Base-by-base conservation (phyloP, 1,140 invertebrate species). In the Drosophila nebulosa region DNA sequence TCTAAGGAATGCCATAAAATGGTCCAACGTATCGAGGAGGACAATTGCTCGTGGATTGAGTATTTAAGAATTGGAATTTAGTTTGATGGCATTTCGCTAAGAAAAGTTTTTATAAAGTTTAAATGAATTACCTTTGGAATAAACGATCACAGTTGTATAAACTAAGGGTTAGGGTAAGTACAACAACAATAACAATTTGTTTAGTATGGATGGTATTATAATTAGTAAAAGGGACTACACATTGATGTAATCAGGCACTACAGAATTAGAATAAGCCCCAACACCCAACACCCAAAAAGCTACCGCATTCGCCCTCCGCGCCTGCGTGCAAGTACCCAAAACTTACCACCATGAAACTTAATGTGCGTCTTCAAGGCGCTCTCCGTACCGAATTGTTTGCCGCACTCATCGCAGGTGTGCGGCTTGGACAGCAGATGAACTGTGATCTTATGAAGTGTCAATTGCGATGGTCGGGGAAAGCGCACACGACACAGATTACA, bases 291-390 rank as follows among this genome's bases (percentile, higher is more conserved):
- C 52, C 51, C 30, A 32, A 32, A 55, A 21, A 16, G 53, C 64
- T 53, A 72, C 78, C 76, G 67, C 78, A 76, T 72, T 58, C 78
- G 3, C 7, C 16, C 16, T 16, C 6, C 16, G 16, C 39, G 22
- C 70, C 69, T 78, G 78, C 74, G 78, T 71, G 64, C 70, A 62
- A 56, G 50, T 61, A 64, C 66, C 66, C 69, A 61, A 66, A 78
- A 84, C 89, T 79, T 86, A 90, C 92, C 92, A 67, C 90, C 91
- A 64, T 92, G 92, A 67, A 91, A 91, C 68, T 91, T 90, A 56
- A 85, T 79, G 73, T 92, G 92, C 52, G 91, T 89, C 69, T 91
- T 91, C 46, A 92, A 64, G 60, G 90, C 91, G 72, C 90, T 81
- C 81, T 92, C 84, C 39, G 79, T 85, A 39, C 89, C 89, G 72